Base-by-base conservation (phyloP, 2,888 invertebrate genomes). In the Lepidocyrtoides sp. region DNA sequence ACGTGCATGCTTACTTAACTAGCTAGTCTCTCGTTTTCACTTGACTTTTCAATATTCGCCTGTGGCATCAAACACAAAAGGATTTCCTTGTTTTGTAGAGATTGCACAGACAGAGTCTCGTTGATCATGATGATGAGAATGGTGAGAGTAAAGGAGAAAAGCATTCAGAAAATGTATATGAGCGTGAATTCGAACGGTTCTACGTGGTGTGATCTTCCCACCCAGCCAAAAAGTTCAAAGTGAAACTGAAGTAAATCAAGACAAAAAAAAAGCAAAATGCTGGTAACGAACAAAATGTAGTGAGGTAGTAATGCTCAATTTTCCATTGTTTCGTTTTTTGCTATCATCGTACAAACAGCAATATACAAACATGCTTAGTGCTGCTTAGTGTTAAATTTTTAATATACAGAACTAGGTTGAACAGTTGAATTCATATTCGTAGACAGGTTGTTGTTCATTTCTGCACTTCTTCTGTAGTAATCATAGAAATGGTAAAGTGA, bases 11-110 rank as follows among this genome's bases (percentile, higher is more conserved):
- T 12, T 32, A 7, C 32, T 36, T 36, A 29, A 29, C 26, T 51
- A 5, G 12, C 63, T 48, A 48, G 1, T 51, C 17, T 51, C 7
- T 32, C 29, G 32, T 88, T 69, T 60, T 81, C 81, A 48, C 82
- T 81, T 89, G 81, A 88, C 88, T 89, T 81, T 81, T 79, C 82
- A 81, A 89, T 89, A 89, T 89, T 89, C 82, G 79, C 87, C 66
- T 79, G 66, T 87, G 66, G 79, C 79, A 66, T 29, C 66, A 72
- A 84, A 85, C 72, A 79, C 32, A 87, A 87, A 87, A 87, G 87
- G 87, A 87, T 87, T 87, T 87, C 66, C 87, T 87, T 87, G 79
- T 87, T 87, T 63, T 36, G 36, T 12, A 20, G 32, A 82, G 41
- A 82, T 57, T 41, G 69, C 41, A 69, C 69, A 75, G 60, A 75